phyloP scores from a whole-genome alignment of 2,888 invertebrate genomes.

The Stomorhina lunata region DNA sequence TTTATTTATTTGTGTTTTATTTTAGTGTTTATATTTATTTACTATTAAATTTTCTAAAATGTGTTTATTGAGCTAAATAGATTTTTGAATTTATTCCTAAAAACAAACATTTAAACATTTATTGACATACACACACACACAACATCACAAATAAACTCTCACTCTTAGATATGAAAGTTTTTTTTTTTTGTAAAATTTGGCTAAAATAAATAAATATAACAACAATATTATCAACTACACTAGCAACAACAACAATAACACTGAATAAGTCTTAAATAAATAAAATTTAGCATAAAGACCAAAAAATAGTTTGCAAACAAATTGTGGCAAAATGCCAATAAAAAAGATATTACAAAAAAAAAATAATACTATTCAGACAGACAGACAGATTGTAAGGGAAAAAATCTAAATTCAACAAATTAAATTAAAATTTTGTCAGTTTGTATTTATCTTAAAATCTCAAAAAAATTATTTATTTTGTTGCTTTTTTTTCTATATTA shows the following conservation, averaged over 20 bases:
- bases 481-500: neutral
- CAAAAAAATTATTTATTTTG: neutral
- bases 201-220: no score
- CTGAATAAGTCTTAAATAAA: conserved; percentile 51
- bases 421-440: conserved; percentile 18
- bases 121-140: conserved; percentile 70
- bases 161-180: neutral
- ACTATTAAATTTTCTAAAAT: conserved; percentile 30
- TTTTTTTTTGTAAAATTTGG: neutral
- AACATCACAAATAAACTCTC: neutral
- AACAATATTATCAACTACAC: neutral
- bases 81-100: no score
- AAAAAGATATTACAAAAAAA: neutral
- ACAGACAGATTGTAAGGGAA: neutral
- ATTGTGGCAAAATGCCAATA: conserved; percentile 47
- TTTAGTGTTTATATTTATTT: conserved; percentile 1
- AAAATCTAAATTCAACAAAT: conserved; percentile 10
- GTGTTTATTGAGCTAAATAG: conserved; percentile 70
- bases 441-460: neutral
- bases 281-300: neutral
- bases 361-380: neutral
- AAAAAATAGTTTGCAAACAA: conserved; percentile 12
- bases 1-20: neutral
- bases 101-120: no score
- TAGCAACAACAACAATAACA: neutral